Evolutionary conservation across 2,888 invertebrate species (phyloP).

Genomic region (Lasioglossum leucozonium): DNA sequence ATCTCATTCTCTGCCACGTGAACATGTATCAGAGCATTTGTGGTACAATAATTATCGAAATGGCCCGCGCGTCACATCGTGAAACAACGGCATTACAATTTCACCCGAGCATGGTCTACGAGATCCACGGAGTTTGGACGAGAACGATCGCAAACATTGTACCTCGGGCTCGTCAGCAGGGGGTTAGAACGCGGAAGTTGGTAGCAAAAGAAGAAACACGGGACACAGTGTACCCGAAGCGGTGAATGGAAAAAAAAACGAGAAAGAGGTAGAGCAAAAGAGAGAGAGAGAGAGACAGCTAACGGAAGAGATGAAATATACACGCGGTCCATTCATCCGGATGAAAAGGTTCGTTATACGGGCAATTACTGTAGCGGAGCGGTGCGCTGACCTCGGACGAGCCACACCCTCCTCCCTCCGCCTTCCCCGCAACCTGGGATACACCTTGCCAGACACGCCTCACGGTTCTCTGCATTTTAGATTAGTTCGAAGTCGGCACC

Average conservation of each 20-base stretch:
- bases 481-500: slow-evolving; percentile 56
- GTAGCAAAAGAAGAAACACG: neutral
- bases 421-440: neutral
- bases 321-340: slow-evolving; percentile 53
- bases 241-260: slow-evolving; percentile 26
- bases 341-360: slow-evolving; percentile 65
- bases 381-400: slow-evolving; percentile 54
- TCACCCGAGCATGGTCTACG: neutral
- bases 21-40: neutral
- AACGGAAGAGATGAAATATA: slow-evolving; percentile 51
- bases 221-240: slow-evolving; percentile 15
- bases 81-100: neutral
- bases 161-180: neutral
- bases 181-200: slow-evolving; percentile 7
- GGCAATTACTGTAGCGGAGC: slow-evolving; percentile 54
- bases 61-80: neutral
- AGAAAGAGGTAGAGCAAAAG: neutral
- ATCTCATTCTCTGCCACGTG: neutral
- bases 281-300: slow-evolving; percentile 19
- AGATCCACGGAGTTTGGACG: neutral
- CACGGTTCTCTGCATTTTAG: slow-evolving; percentile 60
- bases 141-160: neutral
- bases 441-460: slow-evolving; percentile 31
- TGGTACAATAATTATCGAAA: neutral
- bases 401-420: too few relatives aligned